These are phyloP conservation scores for Arctopsyche grandis DNA, from an alignment of 1,140 invertebrate species.

Conservation along the genomic window DNA sequence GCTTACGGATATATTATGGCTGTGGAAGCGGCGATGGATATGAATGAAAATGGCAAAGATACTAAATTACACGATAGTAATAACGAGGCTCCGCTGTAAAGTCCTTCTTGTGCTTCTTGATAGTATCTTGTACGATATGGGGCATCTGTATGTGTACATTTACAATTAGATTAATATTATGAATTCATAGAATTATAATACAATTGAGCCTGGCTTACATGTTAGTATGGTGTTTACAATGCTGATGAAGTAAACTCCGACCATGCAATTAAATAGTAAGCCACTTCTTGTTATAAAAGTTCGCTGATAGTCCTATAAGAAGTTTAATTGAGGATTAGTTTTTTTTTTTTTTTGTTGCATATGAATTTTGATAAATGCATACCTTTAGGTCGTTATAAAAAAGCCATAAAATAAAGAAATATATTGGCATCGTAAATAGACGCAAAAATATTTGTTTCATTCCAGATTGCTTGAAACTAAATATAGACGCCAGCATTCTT, in stretches of 20 bases:
- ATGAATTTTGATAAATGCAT: background rate
- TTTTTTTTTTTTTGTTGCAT: background rate
- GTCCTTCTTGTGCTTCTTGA: constrained; percentile 86
- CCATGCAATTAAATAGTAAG: constrained; percentile 83
- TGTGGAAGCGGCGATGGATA: constrained; percentile 73
- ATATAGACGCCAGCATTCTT: constrained; percentile 78
- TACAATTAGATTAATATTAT: constrained; percentile 19
- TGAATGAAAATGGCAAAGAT: constrained; percentile 82
- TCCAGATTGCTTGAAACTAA: constrained; percentile 79
- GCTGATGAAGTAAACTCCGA: constrained; percentile 80
- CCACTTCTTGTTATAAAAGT: constrained; percentile 82
- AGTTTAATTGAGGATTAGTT: constrained; percentile 13
- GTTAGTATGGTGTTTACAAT: constrained; percentile 81
- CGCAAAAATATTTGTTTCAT: constrained; percentile 78
- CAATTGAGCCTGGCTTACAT: constrained; percentile 70
- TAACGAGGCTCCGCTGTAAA: constrained; percentile 87
- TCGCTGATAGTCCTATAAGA: constrained; percentile 72
- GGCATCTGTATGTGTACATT: constrained; percentile 70
- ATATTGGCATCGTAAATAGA: constrained; percentile 79
- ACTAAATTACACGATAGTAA: constrained; percentile 82
- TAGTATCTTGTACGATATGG: constrained; percentile 88
- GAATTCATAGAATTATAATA: background rate
- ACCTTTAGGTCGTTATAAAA: constrained; percentile 79
- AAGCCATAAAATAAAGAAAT: constrained; percentile 81
- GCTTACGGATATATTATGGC: constrained; percentile 81